A percentile compares a stretch with the other conserved stretches of the same genome.
These are phyloP conservation scores for Perognathus longimembris DNA, from an alignment of 2,113 vertebrate species.

Conservation along the genomic window DNA sequence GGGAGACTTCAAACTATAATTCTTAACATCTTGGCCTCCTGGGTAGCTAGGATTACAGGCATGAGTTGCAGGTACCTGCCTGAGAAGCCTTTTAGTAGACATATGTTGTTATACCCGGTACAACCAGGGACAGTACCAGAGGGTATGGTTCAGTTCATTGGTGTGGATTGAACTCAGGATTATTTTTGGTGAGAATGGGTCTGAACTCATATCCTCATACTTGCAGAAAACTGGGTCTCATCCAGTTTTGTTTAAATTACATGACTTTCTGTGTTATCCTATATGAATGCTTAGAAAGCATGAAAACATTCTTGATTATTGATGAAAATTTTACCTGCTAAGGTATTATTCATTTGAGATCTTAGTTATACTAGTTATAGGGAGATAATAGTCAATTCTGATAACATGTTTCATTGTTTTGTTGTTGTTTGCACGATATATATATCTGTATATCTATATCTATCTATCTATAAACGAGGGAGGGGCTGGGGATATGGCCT, in stretches of 20 bases:
- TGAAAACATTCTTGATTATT: background rate
- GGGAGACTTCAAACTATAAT: too few relatives aligned
- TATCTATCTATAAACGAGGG: too few relatives aligned
- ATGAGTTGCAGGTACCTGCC: too few relatives aligned
- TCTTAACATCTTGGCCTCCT: too few relatives aligned
- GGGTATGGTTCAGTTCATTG: too few relatives aligned
- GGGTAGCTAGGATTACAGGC: too few relatives aligned
- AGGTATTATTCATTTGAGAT: background rate
- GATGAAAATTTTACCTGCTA: background rate
- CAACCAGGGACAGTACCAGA: too few relatives aligned
- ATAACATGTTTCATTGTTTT: background rate
- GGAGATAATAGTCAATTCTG: background rate
- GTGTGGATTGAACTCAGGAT: too few relatives aligned
- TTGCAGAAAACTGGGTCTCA: background rate
- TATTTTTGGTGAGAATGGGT: constrained; percentile 1
- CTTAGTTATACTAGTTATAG: constrained; percentile 3
- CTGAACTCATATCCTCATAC: background rate
- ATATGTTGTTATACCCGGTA: too few relatives aligned
- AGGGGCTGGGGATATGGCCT: too few relatives aligned
- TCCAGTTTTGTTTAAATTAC: constrained; percentile 11
- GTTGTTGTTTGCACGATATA: background rate
- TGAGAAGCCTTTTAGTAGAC: too few relatives aligned
- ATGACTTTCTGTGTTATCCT: background rate
- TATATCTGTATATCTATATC: too few relatives aligned
- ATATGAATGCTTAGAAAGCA: background rate